A percentile compares a stretch with the other conserved stretches of the same genome.
Conservation (phyloP, 37 sponge, comb jelly and placozoan genomes). For the Spongia lamella region DNA sequence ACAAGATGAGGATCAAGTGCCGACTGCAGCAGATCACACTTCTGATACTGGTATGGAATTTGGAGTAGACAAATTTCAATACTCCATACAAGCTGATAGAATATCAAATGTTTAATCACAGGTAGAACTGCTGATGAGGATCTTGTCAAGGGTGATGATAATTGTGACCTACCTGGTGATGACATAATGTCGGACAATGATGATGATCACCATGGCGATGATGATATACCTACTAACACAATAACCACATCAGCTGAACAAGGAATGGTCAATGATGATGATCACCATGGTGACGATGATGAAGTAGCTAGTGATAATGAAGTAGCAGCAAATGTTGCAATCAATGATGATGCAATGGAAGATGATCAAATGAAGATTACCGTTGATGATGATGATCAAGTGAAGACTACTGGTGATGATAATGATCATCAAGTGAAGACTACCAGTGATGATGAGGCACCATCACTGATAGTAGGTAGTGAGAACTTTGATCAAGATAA, state of each 20-base stretch:
- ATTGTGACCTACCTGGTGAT: not conserved
- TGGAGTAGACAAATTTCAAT: too few species aligned
- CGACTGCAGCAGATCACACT: not conserved
- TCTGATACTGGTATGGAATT: conserved; percentile 3
- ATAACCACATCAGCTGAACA: not conserved
- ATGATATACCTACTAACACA: not conserved
- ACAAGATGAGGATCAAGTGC: conserved; percentile 19
- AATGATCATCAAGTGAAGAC: too few species aligned
- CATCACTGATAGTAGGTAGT: too few species aligned
- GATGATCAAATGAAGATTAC: too few species aligned
- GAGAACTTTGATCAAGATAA: too few species aligned
- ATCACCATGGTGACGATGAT: not conserved
- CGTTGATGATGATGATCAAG: too few species aligned
- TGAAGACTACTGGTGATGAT: too few species aligned
- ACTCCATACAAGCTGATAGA: too few species aligned
- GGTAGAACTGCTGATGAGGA: not conserved
- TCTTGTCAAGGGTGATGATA: conserved; percentile 3
- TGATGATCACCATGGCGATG: not conserved
- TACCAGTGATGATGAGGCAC: too few species aligned
- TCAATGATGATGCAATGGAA: too few species aligned
- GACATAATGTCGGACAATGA: not conserved
- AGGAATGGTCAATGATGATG: not conserved
- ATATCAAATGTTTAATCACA: too few species aligned
- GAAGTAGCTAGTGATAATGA: not conserved
- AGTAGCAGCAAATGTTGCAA: too few species aligned